Evolutionary conservation across 2,888 invertebrate genomes (phyloP), one percentile per base, ranked within the genome.

Genomic region (Callosobruchus maculatus): DNA sequence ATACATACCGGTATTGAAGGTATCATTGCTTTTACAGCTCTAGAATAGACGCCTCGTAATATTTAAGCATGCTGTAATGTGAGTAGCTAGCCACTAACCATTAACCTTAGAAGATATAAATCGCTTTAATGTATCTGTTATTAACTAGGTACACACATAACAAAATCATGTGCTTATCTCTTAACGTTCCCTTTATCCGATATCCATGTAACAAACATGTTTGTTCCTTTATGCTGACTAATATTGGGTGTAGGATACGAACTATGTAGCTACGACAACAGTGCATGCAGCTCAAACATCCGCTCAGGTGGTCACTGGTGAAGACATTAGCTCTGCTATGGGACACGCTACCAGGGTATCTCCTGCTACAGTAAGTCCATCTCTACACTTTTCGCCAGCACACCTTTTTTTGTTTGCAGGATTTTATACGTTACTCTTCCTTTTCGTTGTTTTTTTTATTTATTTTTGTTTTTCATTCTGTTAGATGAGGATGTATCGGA

Each of bases 321-420:
- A 86, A 79, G 87, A 90, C 78, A 90, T 90, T 80, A 90, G 91
- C 82, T 89, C 89, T 74, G 88, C 88, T 82, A 85, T 93, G 84
- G 92, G 93, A 82, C 94, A 95, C 88, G 94, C 94, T 83, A 95
- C 93, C 86, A 90, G 93, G 87, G 95, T 94, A 85, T 95, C 94
- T 85, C 94, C 95, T 86, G 97, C 97, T 87, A 98, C 98, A 88
- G 97, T 96, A 92, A 93, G 93, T 89, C 75, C 49, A 49, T 18
- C 4, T 7, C 49, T 13, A 49, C 68, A 67, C 72, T 69, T 22
- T 70, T 18, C 13, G 49, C 49, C 49, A 49, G 49, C 49, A n/a
- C 21, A 31, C 20, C 26, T 70, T 66, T 21, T 22, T 70, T 68
- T 70, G 72, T 22, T 73, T 22, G 18, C 66, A 22, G 67, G n/a